These are phyloP conservation scores for Agelastica alni DNA, from an alignment of 2,888 invertebrate species.

Conservation along the genomic window DNA sequence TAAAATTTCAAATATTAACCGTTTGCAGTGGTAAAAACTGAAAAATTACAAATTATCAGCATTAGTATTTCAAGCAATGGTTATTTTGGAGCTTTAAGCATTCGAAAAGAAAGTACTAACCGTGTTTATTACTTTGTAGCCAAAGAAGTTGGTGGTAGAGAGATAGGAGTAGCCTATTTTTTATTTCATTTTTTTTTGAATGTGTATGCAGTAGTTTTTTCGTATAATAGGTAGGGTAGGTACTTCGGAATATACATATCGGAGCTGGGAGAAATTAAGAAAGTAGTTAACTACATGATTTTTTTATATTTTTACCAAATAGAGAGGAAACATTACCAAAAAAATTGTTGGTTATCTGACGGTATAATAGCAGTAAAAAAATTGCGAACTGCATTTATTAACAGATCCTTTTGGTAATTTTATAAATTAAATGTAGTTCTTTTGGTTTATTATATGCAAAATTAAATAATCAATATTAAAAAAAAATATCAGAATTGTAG, in stretches of 20 bases:
- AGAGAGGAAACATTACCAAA: no score
- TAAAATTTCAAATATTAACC: background rate
- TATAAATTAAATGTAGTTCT: no score
- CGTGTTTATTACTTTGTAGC: slow-evolving; percentile 32
- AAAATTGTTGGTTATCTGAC: no score
- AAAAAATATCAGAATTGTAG: no score
- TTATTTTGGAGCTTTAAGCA: background rate
- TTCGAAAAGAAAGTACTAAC: slow-evolving; percentile 7
- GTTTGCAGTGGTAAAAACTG: background rate
- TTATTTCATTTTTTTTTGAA: slow-evolving; percentile 35
- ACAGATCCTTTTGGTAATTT: no score
- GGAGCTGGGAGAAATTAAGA: background rate
- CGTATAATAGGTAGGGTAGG: slow-evolving; percentile 21
- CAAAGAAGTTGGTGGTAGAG: slow-evolving; percentile 43
- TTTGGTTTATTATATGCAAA: no score
- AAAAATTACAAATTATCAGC: no score
- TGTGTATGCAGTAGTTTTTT: slow-evolving; percentile 49
- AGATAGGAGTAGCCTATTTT: slow-evolving; percentile 48
- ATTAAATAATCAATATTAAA: no score
- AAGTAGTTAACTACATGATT: slow-evolving; percentile 8
- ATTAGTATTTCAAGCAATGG: background rate
- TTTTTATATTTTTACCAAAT: no score
- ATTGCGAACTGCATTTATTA: no score
- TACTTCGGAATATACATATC: background rate
- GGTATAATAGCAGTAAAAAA: no score